These are phyloP conservation scores for Aphrophora alni DNA, from an alignment of 2,888 invertebrate species.

Conservation along the genomic window DNA sequence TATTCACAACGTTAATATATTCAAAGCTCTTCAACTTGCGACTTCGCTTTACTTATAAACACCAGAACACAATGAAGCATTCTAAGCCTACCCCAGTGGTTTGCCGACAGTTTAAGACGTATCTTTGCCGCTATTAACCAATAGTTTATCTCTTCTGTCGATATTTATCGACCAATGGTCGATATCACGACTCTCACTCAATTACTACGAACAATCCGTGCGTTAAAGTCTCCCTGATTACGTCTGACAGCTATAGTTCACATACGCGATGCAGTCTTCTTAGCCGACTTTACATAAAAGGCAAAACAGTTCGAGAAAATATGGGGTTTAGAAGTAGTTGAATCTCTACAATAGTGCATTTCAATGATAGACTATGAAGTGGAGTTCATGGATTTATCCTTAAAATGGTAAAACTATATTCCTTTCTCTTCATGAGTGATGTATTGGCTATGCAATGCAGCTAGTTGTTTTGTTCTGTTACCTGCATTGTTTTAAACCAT, in stretches of 20 bases:
- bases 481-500: neutral
- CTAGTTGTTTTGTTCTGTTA: neutral
- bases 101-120: neutral
- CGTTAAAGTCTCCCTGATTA: neutral
- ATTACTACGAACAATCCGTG: constrained; percentile 6
- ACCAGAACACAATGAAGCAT: neutral
- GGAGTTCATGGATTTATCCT: neutral
- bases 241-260: neutral
- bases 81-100: neutral
- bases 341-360: neutral
- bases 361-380: neutral
- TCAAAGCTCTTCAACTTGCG: too few species aligned
- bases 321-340: neutral
- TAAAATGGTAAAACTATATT: neutral
- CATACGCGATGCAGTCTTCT: neutral
- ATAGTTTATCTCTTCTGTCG: neutral
- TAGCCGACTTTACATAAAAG: neutral
- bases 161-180: neutral
- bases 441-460: neutral
- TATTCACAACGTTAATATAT: too few species aligned
- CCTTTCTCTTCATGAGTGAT: neutral
- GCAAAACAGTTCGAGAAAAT: neutral
- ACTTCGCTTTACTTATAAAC: too few species aligned
- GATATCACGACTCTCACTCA: neutral
- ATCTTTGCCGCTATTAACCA: neutral